These are phyloP conservation scores for Centropus unirufus DNA, from an alignment of 2,113 vertebrate genomes.

Conservation along the genomic window DNA sequence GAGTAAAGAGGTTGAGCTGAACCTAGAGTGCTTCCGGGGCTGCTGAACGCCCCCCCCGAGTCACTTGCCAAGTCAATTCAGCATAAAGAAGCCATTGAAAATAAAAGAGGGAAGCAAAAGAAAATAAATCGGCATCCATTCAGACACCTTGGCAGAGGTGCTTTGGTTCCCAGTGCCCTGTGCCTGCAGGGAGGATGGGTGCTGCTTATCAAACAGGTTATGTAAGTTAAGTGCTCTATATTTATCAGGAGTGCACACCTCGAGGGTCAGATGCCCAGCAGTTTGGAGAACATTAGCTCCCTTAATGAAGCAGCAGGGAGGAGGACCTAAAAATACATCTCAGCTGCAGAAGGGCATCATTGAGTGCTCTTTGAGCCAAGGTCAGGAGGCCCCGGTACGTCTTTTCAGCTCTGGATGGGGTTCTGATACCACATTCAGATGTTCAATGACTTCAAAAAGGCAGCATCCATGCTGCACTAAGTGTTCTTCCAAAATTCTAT, in stretches of 20 bases:
- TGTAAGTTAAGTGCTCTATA: constrained; percentile 54
- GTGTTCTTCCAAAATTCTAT: background rate
- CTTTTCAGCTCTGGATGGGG: background rate
- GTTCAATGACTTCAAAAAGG: background rate
- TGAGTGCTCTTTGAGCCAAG: background rate
- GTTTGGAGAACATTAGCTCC: constrained; percentile 22
- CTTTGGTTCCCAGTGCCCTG: fast-evolving
- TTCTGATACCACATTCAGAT: background rate
- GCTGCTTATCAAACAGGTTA: constrained; percentile 2
- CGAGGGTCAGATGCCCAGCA: constrained; percentile 28
- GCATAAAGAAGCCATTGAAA: constrained; percentile 14
- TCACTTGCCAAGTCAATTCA: background rate
- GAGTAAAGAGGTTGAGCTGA: background rate
- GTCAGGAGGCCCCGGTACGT: background rate
- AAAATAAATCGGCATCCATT: constrained; percentile 4
- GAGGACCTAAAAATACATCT: constrained; percentile 29
- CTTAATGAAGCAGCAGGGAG: constrained; percentile 47
- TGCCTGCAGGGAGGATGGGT: background rate
- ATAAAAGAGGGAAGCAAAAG: background rate
- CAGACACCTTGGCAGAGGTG: constrained; percentile 2
- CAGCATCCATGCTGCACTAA: background rate
- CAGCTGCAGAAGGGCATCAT: background rate
- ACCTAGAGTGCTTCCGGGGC: constrained; percentile 51
- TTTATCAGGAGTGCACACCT: constrained; percentile 50
- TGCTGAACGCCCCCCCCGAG: background rate